Base-by-base conservation (phyloP, 2,797 vertebrate genomes). In the Macropodus opercularis region DNA sequence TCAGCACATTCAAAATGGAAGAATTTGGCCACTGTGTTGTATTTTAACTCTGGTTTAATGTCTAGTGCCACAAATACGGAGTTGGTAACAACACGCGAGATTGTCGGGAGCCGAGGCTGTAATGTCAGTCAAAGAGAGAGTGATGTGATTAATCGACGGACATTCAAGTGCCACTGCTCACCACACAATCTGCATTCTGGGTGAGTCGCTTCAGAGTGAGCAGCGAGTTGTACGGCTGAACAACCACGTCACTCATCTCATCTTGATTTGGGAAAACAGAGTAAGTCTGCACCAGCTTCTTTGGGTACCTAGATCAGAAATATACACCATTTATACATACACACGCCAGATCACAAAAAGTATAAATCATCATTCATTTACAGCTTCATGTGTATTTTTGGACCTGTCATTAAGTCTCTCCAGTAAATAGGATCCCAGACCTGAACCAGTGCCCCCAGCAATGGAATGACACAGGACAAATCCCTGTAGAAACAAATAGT, bases 191-290 rank as follows among this genome's bases (percentile, higher is more conserved):
- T 3, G 96, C 96, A 0, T 98, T 99, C 91, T 98, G 97, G 5
- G 96, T 99, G 85, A 99, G 93, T 79, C 98, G 92, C 89, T 98
- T 99, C 61, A 99, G 91, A 0, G 97, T 99, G 63, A 99, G 93
- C 58, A 98, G 91, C 0, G 97, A 99, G 91, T 99, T 99, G 88
- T 98, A 99, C 0, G 96, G 98, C 86, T 99, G 97, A 21, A 99
- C 96, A 0, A 99, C 98, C 43, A 99, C 95, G 1, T 99, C 97
- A 0, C 98, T 99, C 97, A 99, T 98, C 89, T 99, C 97, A 3
- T 99, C 95, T 88, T 98, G 96, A 90, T 98, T 97, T 9, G 98
- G 97, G 84, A 99, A 99, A 56, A 99, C 97, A 0, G 96, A 99
- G 73, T 98, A 98, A 0, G 95, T 98, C 92, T 98, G 95, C 66